Evolutionary conservation across 2,888 invertebrate species (phyloP), one percentile per base, ranked within the genome.

Genomic region (Abrostola tripartita): DNA sequence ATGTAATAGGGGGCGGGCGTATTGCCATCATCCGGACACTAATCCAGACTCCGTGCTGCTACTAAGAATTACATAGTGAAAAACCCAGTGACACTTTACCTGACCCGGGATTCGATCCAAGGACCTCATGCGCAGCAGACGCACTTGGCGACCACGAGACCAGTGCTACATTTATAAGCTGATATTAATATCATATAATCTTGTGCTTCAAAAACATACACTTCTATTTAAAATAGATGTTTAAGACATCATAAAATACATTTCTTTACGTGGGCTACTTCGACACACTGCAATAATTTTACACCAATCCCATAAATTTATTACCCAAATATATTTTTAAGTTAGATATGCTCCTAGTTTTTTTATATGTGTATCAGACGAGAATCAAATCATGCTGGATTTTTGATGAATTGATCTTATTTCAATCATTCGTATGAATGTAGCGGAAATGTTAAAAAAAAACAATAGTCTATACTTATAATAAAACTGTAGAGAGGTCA

Each of bases 321-420:
- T 61, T 12, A 24, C 7, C 49, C 5, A 9, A 50, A 40, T 5
- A n/a, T 37, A 55, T 51, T 55, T 56, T 24, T 37, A 47, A 61
- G 56, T 58, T 9, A 12, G 36, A 14, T 54, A 49, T 40, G 14
- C 11, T 40, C 57, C 52, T 59, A 47, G 35, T 47, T 51, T 59
- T 40, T 7, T 24, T 47, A 47, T 54, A n/a, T n/a, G n/a, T n/a
- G n/a, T n/a, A n/a, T n/a, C n/a, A 0, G 12, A 58, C 37, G 14
- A 60, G 44, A 8, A 40, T 52, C 38, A 4, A 44, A 47, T 47
- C 8, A 47, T 24, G 24, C 4, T 14, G 11, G 7, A n/a, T 51
- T 47, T 61, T 49, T 66, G 12, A 47, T 55, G 49, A 49, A 61
- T 67, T 50, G 36, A n/a, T 12, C 35, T 5, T 35, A 38, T 51